phyloP scores from a whole-genome alignment of 2,113 vertebrate species.

The pig (Sus scrofa) region T2T-Sscrofa CM000826.6:78958001-78958500 shows the following conservation, averaged over 20 bases:
- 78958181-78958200: background rate
- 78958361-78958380: background rate
- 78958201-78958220: background rate
- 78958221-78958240: too few relatives aligned
- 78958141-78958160: background rate
- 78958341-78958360: background rate
- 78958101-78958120: background rate
- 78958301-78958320: background rate
- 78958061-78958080: background rate
- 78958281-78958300: background rate
- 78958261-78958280: background rate
- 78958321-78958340: background rate
- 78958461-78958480: background rate
- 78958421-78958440: background rate
- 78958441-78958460: background rate
- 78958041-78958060: background rate
- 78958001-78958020: background rate
- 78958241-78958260: too few relatives aligned
- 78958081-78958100: background rate
- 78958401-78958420: background rate
- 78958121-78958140: background rate
- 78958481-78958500: background rate
- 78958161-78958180: background rate
- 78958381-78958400: slow-evolving; percentile 3
- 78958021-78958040: background rate